A percentile compares a stretch with the other conserved stretches of the same genome.
Conservation (phyloP, 2,797 vertebrate species). For the Loris lydekkerianus region DNA sequence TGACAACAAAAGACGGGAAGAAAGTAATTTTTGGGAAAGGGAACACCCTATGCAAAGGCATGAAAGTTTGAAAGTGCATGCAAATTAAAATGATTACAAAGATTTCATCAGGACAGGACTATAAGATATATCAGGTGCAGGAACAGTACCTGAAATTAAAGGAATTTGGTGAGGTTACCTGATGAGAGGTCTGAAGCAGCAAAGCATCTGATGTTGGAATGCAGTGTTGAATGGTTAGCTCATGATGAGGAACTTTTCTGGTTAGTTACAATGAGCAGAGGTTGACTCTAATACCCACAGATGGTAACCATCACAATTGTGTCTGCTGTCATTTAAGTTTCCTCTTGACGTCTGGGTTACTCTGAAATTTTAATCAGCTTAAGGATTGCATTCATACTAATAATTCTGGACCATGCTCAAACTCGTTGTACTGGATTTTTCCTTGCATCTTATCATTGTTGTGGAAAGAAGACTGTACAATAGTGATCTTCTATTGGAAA, state of each 20-base stretch:
- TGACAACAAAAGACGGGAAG: not conserved
- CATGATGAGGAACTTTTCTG: not conserved
- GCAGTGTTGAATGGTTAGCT: not conserved
- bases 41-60: not conserved
- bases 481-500: not conserved
- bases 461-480: not conserved
- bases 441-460: not conserved
- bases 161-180: not conserved
- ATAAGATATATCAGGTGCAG: not conserved
- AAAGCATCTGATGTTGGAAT: not conserved
- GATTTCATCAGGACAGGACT: not conserved
- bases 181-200: not conserved
- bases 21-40: not conserved
- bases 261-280: not conserved
- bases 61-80: not conserved
- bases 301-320: not conserved
- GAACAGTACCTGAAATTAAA: not conserved
- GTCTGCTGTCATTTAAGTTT: slow-evolving; percentile 28
- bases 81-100: slow-evolving; percentile 30
- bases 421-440: not conserved
- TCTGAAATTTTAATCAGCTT: slow-evolving; percentile 27
- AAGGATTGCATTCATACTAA: slow-evolving; percentile 28
- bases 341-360: not conserved
- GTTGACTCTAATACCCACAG: slow-evolving; percentile 6
- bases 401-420: not conserved